phyloP scores from a whole-genome alignment of 2,797 vertebrate species.

The Tamandua tetradactyla region DNA sequence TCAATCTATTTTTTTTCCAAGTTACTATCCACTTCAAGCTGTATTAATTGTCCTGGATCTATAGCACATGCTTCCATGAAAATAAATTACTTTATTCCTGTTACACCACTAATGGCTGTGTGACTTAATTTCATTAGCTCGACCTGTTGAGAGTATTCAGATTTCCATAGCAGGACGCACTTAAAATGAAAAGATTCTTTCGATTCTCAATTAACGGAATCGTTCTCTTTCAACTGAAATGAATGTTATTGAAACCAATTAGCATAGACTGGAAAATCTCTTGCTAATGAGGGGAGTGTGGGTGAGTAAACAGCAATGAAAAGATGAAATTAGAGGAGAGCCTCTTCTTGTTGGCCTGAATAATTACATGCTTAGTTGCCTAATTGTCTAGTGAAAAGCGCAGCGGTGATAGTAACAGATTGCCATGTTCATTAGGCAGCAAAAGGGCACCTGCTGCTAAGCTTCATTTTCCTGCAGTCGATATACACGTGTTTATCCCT shows the following conservation, averaged over 20 bases:
- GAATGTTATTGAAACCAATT: slow-evolving; percentile 99
- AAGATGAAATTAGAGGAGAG: slow-evolving; percentile 99
- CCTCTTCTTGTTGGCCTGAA: slow-evolving; percentile 99
- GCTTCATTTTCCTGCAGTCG: slow-evolving; percentile 93
- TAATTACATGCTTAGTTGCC: slow-evolving; percentile 99
- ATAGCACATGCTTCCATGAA: slow-evolving; percentile 97
- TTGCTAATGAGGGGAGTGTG: slow-evolving; percentile 99
- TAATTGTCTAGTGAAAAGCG: slow-evolving; percentile 99
- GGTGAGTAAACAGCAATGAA: slow-evolving; percentile 99
- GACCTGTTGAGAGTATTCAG: slow-evolving; percentile 97
- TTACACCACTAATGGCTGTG: slow-evolving; percentile 92
- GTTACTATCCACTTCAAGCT: slow-evolving; percentile 83
- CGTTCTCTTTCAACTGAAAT: slow-evolving; percentile 99
- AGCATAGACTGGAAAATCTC: slow-evolving; percentile 99
- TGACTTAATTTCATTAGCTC: slow-evolving; percentile 99
- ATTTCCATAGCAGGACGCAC: slow-evolving; percentile 95
- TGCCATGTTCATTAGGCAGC: slow-evolving; percentile 99
- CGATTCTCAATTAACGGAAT: slow-evolving; percentile 99
- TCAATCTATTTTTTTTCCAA: slow-evolving; percentile 59
- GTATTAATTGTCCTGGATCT: slow-evolving; percentile 95
- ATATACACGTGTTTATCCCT: slow-evolving; percentile 95
- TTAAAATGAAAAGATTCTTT: slow-evolving; percentile 97
- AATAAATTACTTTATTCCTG: slow-evolving; percentile 99
- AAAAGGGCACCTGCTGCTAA: slow-evolving; percentile 99
- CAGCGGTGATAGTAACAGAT: slow-evolving; percentile 97